phyloP scores from a whole-genome alignment of 2,888 invertebrate species.

The Catonia carolina region DNA sequence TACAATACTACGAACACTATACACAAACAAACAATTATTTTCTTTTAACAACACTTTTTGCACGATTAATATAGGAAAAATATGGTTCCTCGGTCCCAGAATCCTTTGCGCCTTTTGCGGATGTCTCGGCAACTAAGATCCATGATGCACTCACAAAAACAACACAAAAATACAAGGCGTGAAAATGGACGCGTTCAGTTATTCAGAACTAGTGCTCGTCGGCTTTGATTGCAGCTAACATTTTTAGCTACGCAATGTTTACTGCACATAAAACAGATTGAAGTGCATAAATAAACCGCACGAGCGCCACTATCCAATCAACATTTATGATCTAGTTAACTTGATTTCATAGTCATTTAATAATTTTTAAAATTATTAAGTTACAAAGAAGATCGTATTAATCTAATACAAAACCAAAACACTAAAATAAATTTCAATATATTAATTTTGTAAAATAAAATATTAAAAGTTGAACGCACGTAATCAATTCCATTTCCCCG shows the following conservation, averaged over 20 bases:
- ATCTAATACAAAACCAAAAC: no score
- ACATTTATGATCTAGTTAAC: no score
- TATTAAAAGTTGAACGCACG: no score
- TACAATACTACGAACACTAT: slow-evolving; percentile 16
- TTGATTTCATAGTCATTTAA: no score
- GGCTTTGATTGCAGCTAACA: slow-evolving; percentile 26
- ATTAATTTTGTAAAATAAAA: no score
- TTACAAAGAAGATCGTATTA: no score
- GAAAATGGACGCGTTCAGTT: slow-evolving; percentile 28
- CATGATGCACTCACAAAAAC: slow-evolving; percentile 34
- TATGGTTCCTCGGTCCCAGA: slow-evolving; percentile 33
- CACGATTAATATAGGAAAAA: slow-evolving; percentile 32
- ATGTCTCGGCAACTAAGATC: slow-evolving; percentile 32
- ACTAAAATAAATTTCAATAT: no score
- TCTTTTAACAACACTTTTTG: slow-evolving; percentile 27
- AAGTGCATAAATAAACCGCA: not conserved
- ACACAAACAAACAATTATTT: slow-evolving; percentile 12
- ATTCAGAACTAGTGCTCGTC: slow-evolving; percentile 27
- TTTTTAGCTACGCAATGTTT: slow-evolving; percentile 26
- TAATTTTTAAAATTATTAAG: no score
- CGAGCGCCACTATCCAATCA: slow-evolving; percentile 15
- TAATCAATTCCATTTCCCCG: no score
- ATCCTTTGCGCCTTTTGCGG: slow-evolving; percentile 35
- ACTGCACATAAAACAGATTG: slow-evolving; percentile 18
- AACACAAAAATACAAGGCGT: slow-evolving; percentile 30